phyloP scores from a whole-genome alignment of 2,113 vertebrate species.

The Mungos mungo region DNA sequence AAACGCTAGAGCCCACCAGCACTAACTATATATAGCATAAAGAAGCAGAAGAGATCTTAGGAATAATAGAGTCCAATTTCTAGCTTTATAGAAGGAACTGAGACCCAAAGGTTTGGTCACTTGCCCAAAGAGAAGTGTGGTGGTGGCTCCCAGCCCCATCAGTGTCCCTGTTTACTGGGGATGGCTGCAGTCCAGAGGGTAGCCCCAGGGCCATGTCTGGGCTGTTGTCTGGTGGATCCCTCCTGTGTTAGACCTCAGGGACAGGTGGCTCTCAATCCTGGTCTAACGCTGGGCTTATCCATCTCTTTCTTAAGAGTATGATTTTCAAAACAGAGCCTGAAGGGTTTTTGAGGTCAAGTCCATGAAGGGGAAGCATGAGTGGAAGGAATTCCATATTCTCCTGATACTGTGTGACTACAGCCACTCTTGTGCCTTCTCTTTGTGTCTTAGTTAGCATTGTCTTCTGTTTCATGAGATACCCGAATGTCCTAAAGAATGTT shows the following conservation, averaged over 20 bases:
- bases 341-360: neutral
- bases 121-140: neutral
- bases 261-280: neutral
- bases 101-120: neutral
- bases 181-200: neutral
- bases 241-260: neutral
- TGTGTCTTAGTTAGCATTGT: neutral
- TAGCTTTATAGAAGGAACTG: neutral
- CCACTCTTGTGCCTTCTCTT: neutral
- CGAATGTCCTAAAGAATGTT: neutral
- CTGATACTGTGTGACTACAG: neutral
- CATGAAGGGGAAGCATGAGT: rapidly evolving
- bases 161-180: neutral
- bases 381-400: neutral
- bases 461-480: neutral
- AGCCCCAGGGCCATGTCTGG: neutral
- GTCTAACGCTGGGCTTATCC: neutral
- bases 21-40: neutral
- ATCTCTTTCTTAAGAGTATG: neutral
- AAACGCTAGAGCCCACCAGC: neutral
- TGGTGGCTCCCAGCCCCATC: neutral
- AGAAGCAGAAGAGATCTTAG: neutral
- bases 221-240: neutral
- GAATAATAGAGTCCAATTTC: neutral
- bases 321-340: neutral